Conservation (phyloP, 2,113 vertebrate genomes). For the Mesitornis unicolor region DNA sequence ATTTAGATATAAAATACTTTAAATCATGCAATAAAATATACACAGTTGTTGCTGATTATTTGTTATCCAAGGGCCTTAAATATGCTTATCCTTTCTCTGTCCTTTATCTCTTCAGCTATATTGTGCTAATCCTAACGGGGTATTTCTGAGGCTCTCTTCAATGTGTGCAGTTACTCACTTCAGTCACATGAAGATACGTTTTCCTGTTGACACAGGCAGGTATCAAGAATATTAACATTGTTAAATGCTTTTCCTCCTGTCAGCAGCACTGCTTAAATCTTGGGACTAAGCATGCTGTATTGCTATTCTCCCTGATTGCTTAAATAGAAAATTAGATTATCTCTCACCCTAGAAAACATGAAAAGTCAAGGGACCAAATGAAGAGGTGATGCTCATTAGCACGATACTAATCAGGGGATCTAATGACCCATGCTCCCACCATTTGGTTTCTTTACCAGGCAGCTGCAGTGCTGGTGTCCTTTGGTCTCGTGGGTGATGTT, state of each 20-base stretch:
- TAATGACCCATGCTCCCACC: not conserved
- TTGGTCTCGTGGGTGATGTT: rapidly evolving
- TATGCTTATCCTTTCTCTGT: not conserved
- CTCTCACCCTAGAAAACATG: not conserved
- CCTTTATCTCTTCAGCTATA: not conserved
- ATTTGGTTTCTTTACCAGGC: not conserved
- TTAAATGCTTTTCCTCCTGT: not conserved
- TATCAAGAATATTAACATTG: not conserved
- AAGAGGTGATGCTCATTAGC: not conserved
- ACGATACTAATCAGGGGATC: not conserved
- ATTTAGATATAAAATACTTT: slow-evolving; percentile 43
- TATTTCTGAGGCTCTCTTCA: not conserved
- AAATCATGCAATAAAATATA: slow-evolving; percentile 42
- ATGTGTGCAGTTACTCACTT: not conserved
- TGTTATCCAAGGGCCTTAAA: not conserved
- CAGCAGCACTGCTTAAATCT: not conserved
- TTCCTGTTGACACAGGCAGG: not conserved
- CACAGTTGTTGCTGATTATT: not conserved
- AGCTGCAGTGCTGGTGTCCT: not conserved
- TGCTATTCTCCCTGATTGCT: not conserved
- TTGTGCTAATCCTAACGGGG: not conserved
- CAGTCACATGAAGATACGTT: not conserved
- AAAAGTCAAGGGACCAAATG: not conserved
- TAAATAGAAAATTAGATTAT: not conserved
- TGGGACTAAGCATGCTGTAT: not conserved